Evolutionary conservation across 2,888 invertebrate genomes (phyloP).

Genomic region (Altica lythri): DNA sequence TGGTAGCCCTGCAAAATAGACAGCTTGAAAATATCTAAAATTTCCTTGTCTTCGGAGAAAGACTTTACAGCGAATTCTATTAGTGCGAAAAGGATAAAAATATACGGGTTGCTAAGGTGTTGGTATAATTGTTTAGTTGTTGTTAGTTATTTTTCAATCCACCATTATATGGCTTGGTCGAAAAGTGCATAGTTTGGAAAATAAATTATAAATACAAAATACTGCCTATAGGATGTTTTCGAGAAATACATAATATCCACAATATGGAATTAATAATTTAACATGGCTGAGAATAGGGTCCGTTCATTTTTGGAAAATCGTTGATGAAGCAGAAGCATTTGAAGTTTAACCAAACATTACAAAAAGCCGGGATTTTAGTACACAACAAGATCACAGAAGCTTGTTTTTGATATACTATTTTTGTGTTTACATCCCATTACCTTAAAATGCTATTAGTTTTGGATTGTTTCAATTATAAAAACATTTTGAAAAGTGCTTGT

Average conservation of each 20-base stretch:
- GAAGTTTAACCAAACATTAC: slow-evolving; percentile 40
- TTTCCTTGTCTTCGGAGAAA: too few relatives aligned
- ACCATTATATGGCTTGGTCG: slow-evolving; percentile 34
- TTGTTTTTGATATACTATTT: slow-evolving; percentile 13
- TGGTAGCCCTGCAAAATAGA: too few relatives aligned
- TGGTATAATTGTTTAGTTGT: slow-evolving; percentile 24
- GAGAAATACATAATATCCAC: slow-evolving; percentile 9
- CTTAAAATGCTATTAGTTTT: slow-evolving; percentile 10
- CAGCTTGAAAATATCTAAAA: too few relatives aligned
- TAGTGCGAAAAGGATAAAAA: too few relatives aligned
- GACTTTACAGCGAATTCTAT: too few relatives aligned
- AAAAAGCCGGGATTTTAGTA: slow-evolving; percentile 43
- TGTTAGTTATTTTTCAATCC: slow-evolving; percentile 25
- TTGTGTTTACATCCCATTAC: neutral
- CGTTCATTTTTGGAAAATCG: slow-evolving; percentile 8
- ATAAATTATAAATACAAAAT: slow-evolving; percentile 8
- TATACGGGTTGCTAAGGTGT: neutral
- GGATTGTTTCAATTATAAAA: slow-evolving; percentile 15
- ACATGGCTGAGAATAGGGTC: too few relatives aligned
- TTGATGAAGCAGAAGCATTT: slow-evolving; percentile 28
- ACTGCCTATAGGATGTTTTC: slow-evolving; percentile 8
- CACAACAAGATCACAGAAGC: slow-evolving; percentile 24
- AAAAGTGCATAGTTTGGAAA: slow-evolving; percentile 21
- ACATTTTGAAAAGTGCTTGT: slow-evolving; percentile 10
- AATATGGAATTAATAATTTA: too few relatives aligned